These are phyloP conservation scores for Oreotragus oreotragus DNA, from an alignment of 2,113 vertebrate species.

Conservation along the genomic window DNA sequence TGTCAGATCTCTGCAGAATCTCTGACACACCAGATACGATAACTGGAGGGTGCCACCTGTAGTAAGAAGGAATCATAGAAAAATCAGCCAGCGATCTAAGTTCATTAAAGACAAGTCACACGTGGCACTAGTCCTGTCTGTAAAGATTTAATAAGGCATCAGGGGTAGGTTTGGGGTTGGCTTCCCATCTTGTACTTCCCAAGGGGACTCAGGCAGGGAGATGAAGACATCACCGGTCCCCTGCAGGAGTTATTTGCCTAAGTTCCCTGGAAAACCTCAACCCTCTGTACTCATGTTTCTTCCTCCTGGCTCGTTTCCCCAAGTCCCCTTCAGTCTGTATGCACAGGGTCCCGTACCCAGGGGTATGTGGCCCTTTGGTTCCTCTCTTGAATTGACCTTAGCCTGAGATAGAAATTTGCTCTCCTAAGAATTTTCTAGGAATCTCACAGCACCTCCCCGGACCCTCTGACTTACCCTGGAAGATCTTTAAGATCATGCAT, in stretches of 20 bases:
- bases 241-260: background rate
- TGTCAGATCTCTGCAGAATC: constrained; percentile 26
- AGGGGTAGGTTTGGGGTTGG: background rate
- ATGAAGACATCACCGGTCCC: background rate
- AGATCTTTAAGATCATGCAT: constrained; percentile 45
- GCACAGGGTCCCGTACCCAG: background rate
- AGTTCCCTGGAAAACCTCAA: too few relatives aligned
- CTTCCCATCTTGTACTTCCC: background rate
- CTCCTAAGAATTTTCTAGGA: background rate
- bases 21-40: constrained; percentile 53
- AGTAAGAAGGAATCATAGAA: background rate
- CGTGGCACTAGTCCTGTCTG: background rate
- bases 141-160: background rate
- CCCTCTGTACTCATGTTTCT: background rate
- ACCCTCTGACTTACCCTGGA: constrained; percentile 22
- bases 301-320: background rate
- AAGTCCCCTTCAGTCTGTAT: background rate
- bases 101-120: background rate
- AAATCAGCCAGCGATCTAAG: background rate
- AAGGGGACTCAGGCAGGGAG: background rate
- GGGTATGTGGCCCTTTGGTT: background rate
- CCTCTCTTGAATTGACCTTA: background rate
- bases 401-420: background rate
- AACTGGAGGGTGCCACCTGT: background rate
- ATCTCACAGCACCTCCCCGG: background rate